Evolutionary conservation across 2,797 vertebrate species (phyloP).

Genomic region (Kryptopterus vitreolus): DNA sequence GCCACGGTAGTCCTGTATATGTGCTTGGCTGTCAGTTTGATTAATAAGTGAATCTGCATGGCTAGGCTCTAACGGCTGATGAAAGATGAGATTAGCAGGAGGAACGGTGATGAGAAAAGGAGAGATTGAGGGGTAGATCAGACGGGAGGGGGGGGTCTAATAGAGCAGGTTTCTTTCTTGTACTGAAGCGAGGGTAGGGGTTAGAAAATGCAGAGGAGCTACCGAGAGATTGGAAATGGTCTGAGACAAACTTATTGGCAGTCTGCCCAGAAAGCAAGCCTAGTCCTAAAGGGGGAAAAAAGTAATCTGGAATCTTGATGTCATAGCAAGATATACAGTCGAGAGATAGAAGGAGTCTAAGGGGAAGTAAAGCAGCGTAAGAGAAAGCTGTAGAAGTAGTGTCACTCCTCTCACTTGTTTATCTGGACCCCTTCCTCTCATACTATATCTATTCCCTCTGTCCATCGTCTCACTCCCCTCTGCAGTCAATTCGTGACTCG

Average conservation of each 20-base stretch:
- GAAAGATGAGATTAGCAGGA: conserved; percentile 50
- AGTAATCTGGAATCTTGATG: conserved; percentile 37
- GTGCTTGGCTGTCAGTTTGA: conserved; percentile 48
- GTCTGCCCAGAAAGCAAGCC: conserved; percentile 21
- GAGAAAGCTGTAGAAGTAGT: conserved; percentile 26
- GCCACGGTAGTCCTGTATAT: conserved; percentile 8
- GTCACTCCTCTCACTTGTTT: conserved; percentile 41
- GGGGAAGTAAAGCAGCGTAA: conserved; percentile 13
- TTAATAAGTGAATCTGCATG: conserved; percentile 54
- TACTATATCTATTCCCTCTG: conserved; percentile 38
- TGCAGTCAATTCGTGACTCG: conserved; percentile 37
- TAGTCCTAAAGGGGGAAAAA: conserved; percentile 2
- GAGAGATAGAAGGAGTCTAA: conserved; percentile 12
- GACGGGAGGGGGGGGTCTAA: conserved; percentile 46
- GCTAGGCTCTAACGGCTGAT: conserved; percentile 40
- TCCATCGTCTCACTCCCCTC: conserved; percentile 32
- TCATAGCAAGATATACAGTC: conserved; percentile 19
- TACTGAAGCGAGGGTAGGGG: conserved; percentile 31
- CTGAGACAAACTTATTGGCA: conserved; percentile 38
- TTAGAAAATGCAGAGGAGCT: conserved; percentile 42
- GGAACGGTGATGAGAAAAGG: conserved; percentile 44
- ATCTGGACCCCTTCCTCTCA: conserved; percentile 17
- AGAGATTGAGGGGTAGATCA: conserved; percentile 46
- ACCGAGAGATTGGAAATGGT: conserved; percentile 42
- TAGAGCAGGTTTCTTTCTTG: conserved; percentile 41